phyloP scores from a whole-genome alignment of 2,113 vertebrate species.

The Epinephelus lanceolatus region DNA sequence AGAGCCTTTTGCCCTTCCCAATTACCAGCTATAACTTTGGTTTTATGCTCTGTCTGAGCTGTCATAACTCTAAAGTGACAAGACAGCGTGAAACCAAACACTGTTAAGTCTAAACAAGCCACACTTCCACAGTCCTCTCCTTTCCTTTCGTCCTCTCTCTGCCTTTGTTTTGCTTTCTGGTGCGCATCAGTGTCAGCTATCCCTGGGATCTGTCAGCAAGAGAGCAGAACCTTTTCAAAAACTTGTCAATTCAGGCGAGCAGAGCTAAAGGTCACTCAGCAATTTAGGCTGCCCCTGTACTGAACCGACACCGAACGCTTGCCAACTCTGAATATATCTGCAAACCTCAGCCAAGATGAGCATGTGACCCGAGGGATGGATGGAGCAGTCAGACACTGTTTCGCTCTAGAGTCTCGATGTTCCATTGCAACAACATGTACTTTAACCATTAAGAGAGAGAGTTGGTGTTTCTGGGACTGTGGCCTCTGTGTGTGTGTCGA shows the following conservation, averaged over 20 bases:
- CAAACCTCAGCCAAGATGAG: conserved; percentile 9
- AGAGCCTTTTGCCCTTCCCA: conserved; percentile 36
- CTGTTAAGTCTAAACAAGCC: conserved; percentile 45
- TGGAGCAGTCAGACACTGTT: neutral
- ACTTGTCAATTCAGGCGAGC: conserved; percentile 48
- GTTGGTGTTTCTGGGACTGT: conserved; percentile 16
- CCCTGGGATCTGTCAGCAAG: conserved; percentile 26
- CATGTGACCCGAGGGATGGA: neutral
- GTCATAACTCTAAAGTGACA: conserved; percentile 56
- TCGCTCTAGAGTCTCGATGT: neutral
- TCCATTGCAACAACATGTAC: conserved; percentile 10
- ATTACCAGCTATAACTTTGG: conserved; percentile 56
- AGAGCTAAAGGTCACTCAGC: conserved; percentile 65
- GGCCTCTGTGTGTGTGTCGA: conserved; percentile 23
- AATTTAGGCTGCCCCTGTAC: conserved; percentile 9
- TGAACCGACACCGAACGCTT: conserved; percentile 5
- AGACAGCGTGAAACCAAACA: conserved; percentile 45
- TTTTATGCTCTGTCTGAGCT: conserved; percentile 54
- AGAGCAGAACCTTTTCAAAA: conserved; percentile 65
- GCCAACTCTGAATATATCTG: conserved; percentile 18
- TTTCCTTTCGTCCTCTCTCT: neutral
- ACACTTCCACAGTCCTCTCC: conserved; percentile 17
- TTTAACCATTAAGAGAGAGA: conserved; percentile 7
- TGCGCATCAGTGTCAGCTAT: conserved; percentile 40
- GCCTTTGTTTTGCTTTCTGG: conserved; percentile 31